These are phyloP conservation scores for Lophura nycthemera DNA, from an alignment of 2,113 vertebrate species.

Conservation along the genomic window DNA sequence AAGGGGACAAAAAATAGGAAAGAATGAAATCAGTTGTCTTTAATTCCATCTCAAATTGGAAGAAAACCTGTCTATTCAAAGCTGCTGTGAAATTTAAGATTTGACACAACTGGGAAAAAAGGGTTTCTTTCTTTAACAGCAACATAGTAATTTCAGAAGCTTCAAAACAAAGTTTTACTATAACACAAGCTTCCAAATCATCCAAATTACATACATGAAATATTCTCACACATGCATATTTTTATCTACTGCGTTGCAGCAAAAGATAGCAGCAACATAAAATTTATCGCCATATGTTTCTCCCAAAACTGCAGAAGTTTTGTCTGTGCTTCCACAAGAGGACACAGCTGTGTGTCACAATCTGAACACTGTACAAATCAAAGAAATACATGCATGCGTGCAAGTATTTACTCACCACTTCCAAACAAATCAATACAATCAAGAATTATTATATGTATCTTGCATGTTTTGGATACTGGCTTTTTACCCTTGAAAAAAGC, in stretches of 20 bases:
- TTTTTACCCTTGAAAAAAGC: background rate
- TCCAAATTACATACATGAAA: background rate
- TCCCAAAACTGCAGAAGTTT: background rate
- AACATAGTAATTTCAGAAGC: background rate
- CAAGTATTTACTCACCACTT: background rate
- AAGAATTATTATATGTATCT: background rate
- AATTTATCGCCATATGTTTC: background rate
- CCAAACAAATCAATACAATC: background rate
- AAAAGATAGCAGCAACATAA: background rate
- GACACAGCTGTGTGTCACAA: background rate
- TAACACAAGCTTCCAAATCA: background rate
- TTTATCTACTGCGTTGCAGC: background rate
- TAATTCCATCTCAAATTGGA: background rate
- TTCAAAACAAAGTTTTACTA: background rate
- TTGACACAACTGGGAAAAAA: background rate
- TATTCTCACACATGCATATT: background rate
- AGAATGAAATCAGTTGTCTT: background rate
- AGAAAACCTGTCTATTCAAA: background rate
- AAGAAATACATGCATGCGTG: background rate
- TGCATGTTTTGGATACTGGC: background rate
- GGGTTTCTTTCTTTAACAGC: background rate
- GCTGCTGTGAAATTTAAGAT: background rate
- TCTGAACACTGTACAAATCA: background rate
- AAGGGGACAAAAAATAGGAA: background rate
- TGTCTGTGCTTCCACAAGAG: background rate